phyloP scores from a whole-genome alignment of 2,888 invertebrate genomes.

The Encarsia formosa region DNA sequence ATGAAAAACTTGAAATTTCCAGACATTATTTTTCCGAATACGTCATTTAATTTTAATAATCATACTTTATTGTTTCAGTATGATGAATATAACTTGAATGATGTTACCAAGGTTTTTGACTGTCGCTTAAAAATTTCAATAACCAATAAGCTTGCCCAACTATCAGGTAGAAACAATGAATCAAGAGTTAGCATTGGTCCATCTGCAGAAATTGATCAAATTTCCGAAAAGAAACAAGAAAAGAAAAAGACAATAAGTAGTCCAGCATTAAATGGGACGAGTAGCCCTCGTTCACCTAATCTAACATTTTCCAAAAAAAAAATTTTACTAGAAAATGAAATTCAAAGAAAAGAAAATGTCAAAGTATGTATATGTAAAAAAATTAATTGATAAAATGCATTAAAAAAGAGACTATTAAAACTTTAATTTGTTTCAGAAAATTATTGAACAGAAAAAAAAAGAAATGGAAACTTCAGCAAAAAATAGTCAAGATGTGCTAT shows the following conservation, averaged over 20 bases:
- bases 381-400: too few relatives aligned
- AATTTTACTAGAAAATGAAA: conserved; percentile 44
- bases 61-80: too few relatives aligned
- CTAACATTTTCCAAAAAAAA: conserved; percentile 44
- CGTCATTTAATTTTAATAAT: too few relatives aligned
- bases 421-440: conserved; percentile 32
- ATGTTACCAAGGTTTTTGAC: conserved; percentile 49
- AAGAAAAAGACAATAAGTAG: too few relatives aligned
- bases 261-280: conserved; percentile 41
- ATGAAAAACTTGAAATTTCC: too few relatives aligned
- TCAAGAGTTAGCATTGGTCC: conserved; percentile 59
- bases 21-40: too few relatives aligned
- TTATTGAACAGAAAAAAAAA: conserved; percentile 43
- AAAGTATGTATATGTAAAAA: conserved; percentile 28
- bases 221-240: conserved; percentile 21
- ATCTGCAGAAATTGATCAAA: conserved; percentile 29
- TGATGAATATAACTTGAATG: conserved; percentile 30
- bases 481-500: conserved; percentile 40
- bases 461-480: conserved; percentile 45
- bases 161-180: conserved; percentile 54
- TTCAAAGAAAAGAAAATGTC: conserved; percentile 42
- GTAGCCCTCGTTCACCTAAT: conserved; percentile 24
- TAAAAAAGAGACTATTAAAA: not conserved
- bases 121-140: conserved; percentile 60
- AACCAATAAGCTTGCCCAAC: conserved; percentile 57